Base-by-base conservation (phyloP, 2,888 invertebrate genomes). In the Sminthurinus aureus region DNA sequence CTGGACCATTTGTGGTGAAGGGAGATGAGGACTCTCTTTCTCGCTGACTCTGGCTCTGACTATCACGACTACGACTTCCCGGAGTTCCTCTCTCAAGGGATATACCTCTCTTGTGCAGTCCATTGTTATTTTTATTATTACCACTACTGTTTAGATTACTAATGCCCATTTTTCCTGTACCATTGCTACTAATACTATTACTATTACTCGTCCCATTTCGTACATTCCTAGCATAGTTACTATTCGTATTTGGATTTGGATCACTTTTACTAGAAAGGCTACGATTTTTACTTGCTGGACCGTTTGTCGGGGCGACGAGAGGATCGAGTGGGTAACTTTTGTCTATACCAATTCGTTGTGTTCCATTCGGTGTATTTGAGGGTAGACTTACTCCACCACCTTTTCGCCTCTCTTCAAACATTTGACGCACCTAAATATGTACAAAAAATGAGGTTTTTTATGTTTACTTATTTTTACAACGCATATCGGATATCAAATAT, bases 361-460 rank as follows among this genome's bases (percentile, higher is more conserved):
- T 18, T 15, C 67, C 67, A 50, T 74, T 66, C n/a, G 74, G 81
- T 12, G 75, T 80, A 67, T 81, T 81, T n/a, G n/a, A n/a, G n/a
- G n/a, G n/a, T n/a, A n/a, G n/a, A n/a, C 50, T 66, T 82, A n/a
- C 22, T 22, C 71, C 74, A 12, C 86, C 86, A 9, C 81, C 81
- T 74, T 85, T 86, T 18, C 89, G 83, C 1, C 88, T 93, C 90
- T 96, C 96, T 89, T 96, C 95, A 89, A 96, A 96, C 94, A 96
- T 94, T 91, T 96, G 96, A 18, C 96, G 93, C 51, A 96, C 95
- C 93, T 94, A 26, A n/a, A 18, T 38, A n/a, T 50, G 15, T 50
- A n/a, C 15, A n/a, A n/a, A n/a, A n/a, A n/a, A n/a, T n/a, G n/a
- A n/a, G n/a, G n/a, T n/a, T n/a, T n/a, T n/a, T n/a, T n/a, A n/a